Conservation (phyloP, 2,113 vertebrate species). For the Calonectris borealis region DNA sequence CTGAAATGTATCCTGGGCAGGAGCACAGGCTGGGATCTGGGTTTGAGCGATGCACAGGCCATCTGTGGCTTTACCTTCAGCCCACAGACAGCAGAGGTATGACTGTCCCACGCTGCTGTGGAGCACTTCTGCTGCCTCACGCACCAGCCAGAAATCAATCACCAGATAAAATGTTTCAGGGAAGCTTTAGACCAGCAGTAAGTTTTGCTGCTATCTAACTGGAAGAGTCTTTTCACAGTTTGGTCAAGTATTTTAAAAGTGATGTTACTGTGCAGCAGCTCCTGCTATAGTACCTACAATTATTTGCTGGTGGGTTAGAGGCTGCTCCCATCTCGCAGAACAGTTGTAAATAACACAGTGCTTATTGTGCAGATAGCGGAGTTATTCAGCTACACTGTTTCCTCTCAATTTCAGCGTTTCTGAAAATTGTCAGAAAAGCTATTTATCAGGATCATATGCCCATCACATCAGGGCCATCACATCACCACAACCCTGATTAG, state of each 20-base stretch:
- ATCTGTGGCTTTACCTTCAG: background rate
- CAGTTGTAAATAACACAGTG: background rate
- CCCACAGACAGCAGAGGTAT: background rate
- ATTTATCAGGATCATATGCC: background rate
- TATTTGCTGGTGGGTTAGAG: background rate
- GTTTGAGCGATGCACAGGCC: accelerated
- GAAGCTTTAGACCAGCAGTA: background rate
- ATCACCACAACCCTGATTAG: background rate
- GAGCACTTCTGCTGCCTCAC: background rate
- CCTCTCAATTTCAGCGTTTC: background rate
- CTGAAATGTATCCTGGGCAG: background rate
- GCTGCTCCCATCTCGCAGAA: background rate
- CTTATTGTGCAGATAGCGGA: background rate
- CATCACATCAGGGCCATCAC: background rate
- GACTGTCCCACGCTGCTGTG: accelerated
- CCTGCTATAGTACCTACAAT: background rate
- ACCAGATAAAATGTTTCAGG: background rate
- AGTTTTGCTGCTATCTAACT: background rate
- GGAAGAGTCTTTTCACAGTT: background rate
- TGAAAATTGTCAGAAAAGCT: background rate
- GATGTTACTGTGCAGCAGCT: background rate
- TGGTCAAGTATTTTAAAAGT: background rate
- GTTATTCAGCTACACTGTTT: background rate
- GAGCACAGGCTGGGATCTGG: background rate
- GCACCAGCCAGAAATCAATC: background rate